These are phyloP conservation scores for Centropus unirufus DNA, from an alignment of 2,113 vertebrate genomes.

Conservation along the genomic window DNA sequence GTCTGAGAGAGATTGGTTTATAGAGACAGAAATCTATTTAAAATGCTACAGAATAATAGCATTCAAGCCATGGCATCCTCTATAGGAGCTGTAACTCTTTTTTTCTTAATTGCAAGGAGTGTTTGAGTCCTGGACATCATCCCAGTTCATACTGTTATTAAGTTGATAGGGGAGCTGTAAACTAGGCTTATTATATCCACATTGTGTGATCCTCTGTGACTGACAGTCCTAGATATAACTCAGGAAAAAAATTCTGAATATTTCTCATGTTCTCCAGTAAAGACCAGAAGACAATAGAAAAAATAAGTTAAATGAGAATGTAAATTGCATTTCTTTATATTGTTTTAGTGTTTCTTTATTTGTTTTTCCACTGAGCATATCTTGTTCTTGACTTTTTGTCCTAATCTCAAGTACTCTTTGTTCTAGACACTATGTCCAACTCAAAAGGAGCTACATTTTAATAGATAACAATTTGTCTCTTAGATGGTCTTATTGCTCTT, in stretches of 20 bases:
- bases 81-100: not conserved
- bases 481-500: not conserved
- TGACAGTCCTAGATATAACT: not conserved
- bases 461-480: not conserved
- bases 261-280: not conserved
- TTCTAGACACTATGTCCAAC: not conserved
- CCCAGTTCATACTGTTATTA: not conserved
- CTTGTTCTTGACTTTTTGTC: not conserved
- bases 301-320: not conserved
- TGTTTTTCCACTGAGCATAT: not conserved
- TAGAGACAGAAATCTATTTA: constrained; percentile 1
- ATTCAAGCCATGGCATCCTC: not conserved
- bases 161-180: constrained; percentile 35
- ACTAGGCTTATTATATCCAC: constrained; percentile 6
- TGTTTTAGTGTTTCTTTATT: not conserved
- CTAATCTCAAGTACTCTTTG: not conserved
- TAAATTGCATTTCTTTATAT: not conserved
- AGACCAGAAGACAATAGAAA: not conserved
- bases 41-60: not conserved
- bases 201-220: not conserved
- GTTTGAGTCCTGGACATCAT: constrained; percentile 16
- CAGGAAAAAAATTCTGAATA: not conserved
- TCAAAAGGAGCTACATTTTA: not conserved
- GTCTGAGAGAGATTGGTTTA: not conserved
- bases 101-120: not conserved